Evolutionary conservation across 2,888 invertebrate genomes (phyloP).

Genomic region (Pristionchus japonicus): DNA sequence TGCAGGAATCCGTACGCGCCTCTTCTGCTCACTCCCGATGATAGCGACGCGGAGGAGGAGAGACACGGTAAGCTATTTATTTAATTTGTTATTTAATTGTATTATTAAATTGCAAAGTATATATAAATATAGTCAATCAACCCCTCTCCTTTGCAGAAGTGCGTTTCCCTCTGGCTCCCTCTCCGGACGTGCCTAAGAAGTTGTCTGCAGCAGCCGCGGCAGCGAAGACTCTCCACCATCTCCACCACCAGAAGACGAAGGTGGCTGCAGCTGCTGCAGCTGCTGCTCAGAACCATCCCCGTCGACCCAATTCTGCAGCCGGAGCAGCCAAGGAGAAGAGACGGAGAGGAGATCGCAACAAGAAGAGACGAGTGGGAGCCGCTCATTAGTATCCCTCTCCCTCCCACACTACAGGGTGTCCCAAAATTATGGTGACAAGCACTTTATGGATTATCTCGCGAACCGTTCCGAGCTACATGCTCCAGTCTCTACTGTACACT

Average conservation of each 20-base stretch:
- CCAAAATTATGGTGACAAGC: no score
- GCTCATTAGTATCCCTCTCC: not conserved
- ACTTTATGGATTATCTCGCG: no score
- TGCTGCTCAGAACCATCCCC: not conserved
- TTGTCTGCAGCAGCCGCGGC: not conserved
- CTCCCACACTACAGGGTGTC: not conserved
- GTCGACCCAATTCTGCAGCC: not conserved
- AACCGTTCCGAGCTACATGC: no score
- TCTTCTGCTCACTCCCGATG: conserved; percentile 35
- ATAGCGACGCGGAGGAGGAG: conserved; percentile 10
- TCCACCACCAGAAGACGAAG: conserved; percentile 8
- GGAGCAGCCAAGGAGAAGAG: not conserved
- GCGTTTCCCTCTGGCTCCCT: not conserved
- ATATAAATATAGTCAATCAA: no score
- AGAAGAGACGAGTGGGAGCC: not conserved
- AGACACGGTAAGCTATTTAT: not conserved
- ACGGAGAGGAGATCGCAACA: not conserved
- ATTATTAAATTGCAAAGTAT: no score
- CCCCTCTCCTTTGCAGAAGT: not conserved
- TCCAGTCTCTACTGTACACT: no score
- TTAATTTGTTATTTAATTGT: no score
- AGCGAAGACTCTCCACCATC: not conserved
- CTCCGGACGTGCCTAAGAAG: not conserved
- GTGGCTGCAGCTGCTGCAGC: conserved; percentile 10
- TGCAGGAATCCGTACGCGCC: conserved; percentile 35